Conservation (phyloP, 2,797 vertebrate species). For the Euphonia xanthogaster region DNA sequence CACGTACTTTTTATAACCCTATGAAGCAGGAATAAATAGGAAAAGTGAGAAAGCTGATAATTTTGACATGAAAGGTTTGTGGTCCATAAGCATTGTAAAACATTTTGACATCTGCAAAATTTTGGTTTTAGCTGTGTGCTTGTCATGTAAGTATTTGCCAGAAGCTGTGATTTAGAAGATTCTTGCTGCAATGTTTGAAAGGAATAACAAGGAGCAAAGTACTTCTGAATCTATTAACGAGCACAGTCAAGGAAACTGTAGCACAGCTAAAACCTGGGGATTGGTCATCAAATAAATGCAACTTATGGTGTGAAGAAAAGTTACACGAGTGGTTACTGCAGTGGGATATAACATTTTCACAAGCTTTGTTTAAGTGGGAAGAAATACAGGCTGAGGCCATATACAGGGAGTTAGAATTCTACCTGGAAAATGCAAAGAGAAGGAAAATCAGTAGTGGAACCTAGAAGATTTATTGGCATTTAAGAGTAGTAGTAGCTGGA, state of each 20-base stretch:
- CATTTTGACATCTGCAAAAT: background rate
- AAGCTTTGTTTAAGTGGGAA: constrained; percentile 3
- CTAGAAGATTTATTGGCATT: background rate
- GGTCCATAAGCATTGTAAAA: background rate
- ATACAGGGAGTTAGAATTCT: background rate
- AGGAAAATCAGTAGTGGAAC: background rate
- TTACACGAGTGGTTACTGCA: background rate
- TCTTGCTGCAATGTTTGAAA: background rate
- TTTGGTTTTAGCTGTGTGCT: background rate
- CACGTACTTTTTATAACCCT: background rate
- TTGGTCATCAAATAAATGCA: constrained; percentile 12
- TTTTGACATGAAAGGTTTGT: background rate
- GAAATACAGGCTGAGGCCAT: background rate
- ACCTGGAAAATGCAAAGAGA: background rate
- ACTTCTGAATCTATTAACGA: constrained; percentile 4
- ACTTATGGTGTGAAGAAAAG: background rate
- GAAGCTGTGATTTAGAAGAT: background rate
- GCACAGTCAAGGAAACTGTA: background rate
- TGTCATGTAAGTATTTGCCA: background rate
- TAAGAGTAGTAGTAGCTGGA: background rate
- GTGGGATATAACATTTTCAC: constrained; percentile 23
- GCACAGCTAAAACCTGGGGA: background rate
- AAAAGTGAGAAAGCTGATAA: background rate
- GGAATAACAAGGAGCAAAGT: background rate
- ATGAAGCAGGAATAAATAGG: background rate